Evolutionary conservation across 2,797 vertebrate genomes (phyloP), one percentile per base, ranked within the genome.

Genomic region (Enteromius unitaeniatus): DNA sequence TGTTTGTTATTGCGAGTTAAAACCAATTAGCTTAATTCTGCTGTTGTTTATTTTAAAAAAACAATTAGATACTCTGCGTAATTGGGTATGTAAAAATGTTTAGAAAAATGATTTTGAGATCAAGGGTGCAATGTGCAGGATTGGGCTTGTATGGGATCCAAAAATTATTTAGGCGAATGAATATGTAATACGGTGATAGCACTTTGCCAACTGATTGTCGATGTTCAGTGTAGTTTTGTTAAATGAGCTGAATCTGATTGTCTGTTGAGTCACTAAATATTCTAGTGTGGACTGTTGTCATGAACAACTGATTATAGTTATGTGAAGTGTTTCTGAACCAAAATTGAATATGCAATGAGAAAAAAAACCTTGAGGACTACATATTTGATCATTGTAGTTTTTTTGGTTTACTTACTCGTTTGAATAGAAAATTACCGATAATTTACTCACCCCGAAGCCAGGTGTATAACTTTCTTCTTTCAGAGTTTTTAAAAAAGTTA

Each of bases 191-290:
- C 31, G 42, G 47, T 19, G 10, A 65, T 49, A 21, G 23, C 13
- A 17, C 26, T 64, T 45, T 64, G 23, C 28, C 19, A 55, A 55
- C 3, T 34, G 51, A 75, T 23, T 23, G 13, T 31, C 10, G 3
- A 34, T 73, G 80, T 86, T 78, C n/a, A 86, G 60, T 73, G 76
- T 45, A 37, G 64, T 51, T 83, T 70, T 78, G 78, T 45, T 83
- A 82, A 78, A 86, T 49, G 68, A 62, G 55, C 62, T 78, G 75
- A 82, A 79, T 74, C 80, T 72, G 58, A 78, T 68, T 82, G 67
- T 82, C 74, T 75, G 45, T 79, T 79, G 40, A 70, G 58, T 79
- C 78, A 78, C 55, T 49, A 53, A 78, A 28, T 3, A 0, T 23
- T 75, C 28, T 73, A 70, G 58, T 60, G 26, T 14, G 58, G 40